These are phyloP conservation scores for Chrysolina americana DNA, from an alignment of 2,888 invertebrate species.

Conservation along the genomic window DNA sequence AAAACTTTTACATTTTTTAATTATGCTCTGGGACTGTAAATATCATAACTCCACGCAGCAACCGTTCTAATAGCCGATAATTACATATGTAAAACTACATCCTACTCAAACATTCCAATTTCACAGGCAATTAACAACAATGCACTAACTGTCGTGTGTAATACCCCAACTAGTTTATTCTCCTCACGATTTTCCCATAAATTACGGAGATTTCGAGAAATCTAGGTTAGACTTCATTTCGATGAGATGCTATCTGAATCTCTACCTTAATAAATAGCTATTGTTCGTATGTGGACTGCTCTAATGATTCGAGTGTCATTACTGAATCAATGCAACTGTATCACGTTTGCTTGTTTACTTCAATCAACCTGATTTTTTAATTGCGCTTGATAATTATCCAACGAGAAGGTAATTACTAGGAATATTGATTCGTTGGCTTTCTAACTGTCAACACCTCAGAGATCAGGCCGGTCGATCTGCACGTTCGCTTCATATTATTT, in stretches of 20 bases:
- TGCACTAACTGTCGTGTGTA: constrained; percentile 8
- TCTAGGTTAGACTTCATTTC: constrained; percentile 22
- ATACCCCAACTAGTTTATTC: constrained; percentile 11
- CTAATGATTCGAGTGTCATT: neutral
- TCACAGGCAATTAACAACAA: constrained; percentile 13
- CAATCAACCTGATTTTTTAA: constrained; percentile 4
- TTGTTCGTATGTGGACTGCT: constrained; percentile 14
- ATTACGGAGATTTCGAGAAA: constrained; percentile 15
- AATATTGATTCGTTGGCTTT: neutral
- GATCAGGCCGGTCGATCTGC: neutral
- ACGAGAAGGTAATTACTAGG: neutral
- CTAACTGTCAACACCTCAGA: neutral
- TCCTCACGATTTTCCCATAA: constrained; percentile 13
- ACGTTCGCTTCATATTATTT: too few species aligned
- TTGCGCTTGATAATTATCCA: neutral
- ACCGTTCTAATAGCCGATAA: neutral
- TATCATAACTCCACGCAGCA: neutral
- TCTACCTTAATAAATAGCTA: constrained; percentile 1
- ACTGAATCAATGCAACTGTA: constrained; percentile 2
- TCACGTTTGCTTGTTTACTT: constrained; percentile 3
- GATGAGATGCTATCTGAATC: neutral
- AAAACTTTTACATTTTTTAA: too few species aligned
- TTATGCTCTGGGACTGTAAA: too few species aligned
- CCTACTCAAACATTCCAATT: neutral
- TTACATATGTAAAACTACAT: neutral